Percentiles rank a stretch among this genome's conserved stretches.
phyloP scores from a whole-genome alignment of 2,888 invertebrate species.

The Andrena marginata region DNA sequence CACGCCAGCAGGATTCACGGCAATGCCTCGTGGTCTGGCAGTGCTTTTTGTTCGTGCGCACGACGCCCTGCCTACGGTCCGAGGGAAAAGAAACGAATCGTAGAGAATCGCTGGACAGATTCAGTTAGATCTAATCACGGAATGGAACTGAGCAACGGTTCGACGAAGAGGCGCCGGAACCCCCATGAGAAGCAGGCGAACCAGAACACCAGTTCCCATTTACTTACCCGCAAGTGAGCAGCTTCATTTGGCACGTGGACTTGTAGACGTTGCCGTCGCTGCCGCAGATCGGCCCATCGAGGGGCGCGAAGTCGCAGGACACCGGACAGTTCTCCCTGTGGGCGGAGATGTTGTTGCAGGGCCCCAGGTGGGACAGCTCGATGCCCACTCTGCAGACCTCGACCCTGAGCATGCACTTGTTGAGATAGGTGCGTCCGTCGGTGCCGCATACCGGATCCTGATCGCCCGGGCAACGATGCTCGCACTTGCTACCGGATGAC shows the following conservation, averaged over 20 bases:
- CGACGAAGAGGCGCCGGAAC: too few relatives aligned
- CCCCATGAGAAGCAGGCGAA: too few relatives aligned
- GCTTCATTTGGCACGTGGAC: slow-evolving; percentile 97
- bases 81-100: not conserved
- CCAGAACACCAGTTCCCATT: too few relatives aligned
- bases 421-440: slow-evolving; percentile 94
- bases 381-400: slow-evolving; percentile 87
- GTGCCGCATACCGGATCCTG: slow-evolving; percentile 96
- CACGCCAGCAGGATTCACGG: slow-evolving; percentile 95
- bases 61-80: slow-evolving; percentile 89
- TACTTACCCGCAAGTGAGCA: slow-evolving; percentile 93
- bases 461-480: slow-evolving; percentile 91
- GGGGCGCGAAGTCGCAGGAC: slow-evolving; percentile 93
- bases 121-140: not conserved
- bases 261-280: slow-evolving; percentile 97
- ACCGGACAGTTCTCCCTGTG: slow-evolving; percentile 96
- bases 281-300: slow-evolving; percentile 96
- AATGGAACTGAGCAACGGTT: too few relatives aligned
- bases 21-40: slow-evolving; percentile 97
- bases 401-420: slow-evolving; percentile 88
- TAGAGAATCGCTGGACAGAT: not conserved
- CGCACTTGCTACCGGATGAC: slow-evolving; percentile 86
- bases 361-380: slow-evolving; percentile 88
- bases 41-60: slow-evolving; percentile 94
- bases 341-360: slow-evolving; percentile 91